phyloP scores from a whole-genome alignment of 2,888 invertebrate genomes.

The Rhagium mordax region DNA sequence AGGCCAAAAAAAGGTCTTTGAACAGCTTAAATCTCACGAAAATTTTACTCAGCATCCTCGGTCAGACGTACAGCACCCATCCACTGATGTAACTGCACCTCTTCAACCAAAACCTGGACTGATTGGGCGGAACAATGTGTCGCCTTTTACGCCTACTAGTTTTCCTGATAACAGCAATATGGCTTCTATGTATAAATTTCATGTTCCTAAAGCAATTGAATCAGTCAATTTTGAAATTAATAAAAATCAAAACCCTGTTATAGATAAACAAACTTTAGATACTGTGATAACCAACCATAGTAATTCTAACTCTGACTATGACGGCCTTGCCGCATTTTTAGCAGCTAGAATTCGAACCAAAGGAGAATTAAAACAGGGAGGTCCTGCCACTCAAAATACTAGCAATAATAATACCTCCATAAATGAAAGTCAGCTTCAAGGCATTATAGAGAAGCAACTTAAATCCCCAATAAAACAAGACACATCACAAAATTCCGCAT shows the following conservation, averaged over 20 bases:
- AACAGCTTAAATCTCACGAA: slow-evolving; percentile 63
- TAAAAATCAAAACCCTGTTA: slow-evolving; percentile 34
- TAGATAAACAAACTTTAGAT: slow-evolving; percentile 50
- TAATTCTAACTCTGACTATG: slow-evolving; percentile 65
- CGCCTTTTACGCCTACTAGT: slow-evolving; percentile 74
- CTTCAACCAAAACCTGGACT: slow-evolving; percentile 70
- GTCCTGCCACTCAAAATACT: slow-evolving; percentile 43
- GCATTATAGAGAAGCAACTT: slow-evolving; percentile 62
- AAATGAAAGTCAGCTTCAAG: slow-evolving; percentile 51
- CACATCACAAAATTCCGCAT: slow-evolving; percentile 36
- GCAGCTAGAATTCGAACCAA: slow-evolving; percentile 87
- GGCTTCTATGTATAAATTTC: slow-evolving; percentile 75
- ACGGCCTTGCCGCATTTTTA: slow-evolving; percentile 76
- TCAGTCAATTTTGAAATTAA: slow-evolving; percentile 72
- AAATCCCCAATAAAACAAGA: slow-evolving; percentile 70
- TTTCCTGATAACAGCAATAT: slow-evolving; percentile 71
- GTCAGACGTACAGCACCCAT: slow-evolving; percentile 66
- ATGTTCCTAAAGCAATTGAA: slow-evolving; percentile 80
- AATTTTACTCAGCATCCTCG: slow-evolving; percentile 55
- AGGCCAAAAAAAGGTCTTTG: slow-evolving; percentile 71
- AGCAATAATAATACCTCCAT: slow-evolving; percentile 49
- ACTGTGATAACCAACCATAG: slow-evolving; percentile 58
- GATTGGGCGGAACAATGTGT: slow-evolving; percentile 72
- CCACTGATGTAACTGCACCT: slow-evolving; percentile 68
- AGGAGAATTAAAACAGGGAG: slow-evolving; percentile 82